Percentiles rank a stretch among this genome's conserved stretches.
phyloP scores from a whole-genome alignment of 1,140 invertebrate genomes.

The Pseudoatta argentina region DNA sequence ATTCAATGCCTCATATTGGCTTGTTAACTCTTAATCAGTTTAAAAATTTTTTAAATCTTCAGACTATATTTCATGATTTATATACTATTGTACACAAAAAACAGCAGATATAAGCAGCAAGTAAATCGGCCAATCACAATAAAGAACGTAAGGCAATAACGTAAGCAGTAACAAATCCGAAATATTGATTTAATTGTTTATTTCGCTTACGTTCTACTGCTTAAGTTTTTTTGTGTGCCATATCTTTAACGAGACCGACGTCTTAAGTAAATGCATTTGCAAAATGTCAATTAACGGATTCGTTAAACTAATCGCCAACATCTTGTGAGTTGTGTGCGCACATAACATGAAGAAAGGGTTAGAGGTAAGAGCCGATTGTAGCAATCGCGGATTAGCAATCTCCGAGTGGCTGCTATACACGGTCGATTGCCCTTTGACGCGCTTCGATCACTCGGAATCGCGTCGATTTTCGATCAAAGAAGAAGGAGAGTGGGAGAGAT shows the following conservation, averaged over 20 bases:
- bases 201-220: no score
- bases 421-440: constrained; percentile 38
- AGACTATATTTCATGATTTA: no score
- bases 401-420: background rate
- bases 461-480: constrained; percentile 62
- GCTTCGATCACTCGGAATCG: constrained; percentile 56
- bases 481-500: constrained; percentile 39
- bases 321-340: background rate
- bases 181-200: no score
- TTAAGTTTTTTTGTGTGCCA: no score
- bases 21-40: no score
- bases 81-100: no score
- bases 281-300: constrained; percentile 12
- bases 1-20: background rate
- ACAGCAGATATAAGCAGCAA: no score
- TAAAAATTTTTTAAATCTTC: no score
- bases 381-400: constrained; percentile 14
- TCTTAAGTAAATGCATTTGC: background rate
- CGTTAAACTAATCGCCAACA: background rate
- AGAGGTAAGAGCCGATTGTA: background rate
- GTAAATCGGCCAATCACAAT: no score
- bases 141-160: no score
- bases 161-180: no score
- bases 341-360: background rate
- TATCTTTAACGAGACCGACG: background rate